These are phyloP conservation scores for Pocillopora damicornis DNA, from an alignment of 64 coral and sea anemone species.

Conservation along the genomic window DNA sequence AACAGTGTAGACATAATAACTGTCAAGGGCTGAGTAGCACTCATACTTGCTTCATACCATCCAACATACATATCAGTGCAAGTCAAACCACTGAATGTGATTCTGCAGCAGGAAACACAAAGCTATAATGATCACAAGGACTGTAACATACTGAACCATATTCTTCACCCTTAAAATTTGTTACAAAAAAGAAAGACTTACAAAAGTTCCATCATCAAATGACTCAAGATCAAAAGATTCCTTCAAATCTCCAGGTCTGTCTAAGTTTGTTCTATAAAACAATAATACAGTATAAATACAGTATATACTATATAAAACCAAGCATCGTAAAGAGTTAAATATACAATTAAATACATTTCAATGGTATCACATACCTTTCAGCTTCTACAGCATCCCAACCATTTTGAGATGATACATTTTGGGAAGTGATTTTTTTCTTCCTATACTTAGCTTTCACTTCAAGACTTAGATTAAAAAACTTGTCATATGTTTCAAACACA, in stretches of 20 bases:
- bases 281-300: neutral
- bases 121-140: neutral
- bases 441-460: constrained; percentile 55
- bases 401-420: constrained; percentile 19
- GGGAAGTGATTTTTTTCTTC: constrained; percentile 15
- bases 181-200: neutral
- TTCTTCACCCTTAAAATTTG: neutral
- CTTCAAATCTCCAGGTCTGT: constrained; percentile 72
- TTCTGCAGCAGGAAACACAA: no score
- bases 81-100: no score
- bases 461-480: constrained; percentile 43
- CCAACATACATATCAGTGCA: no score
- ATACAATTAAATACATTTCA: neutral
- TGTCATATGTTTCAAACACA: constrained; percentile 30
- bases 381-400: constrained; percentile 64
- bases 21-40: no score
- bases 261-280: constrained; percentile 43
- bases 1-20: no score
- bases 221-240: constrained; percentile 84
- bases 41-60: no score
- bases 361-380: constrained; percentile 22
- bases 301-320: no score
- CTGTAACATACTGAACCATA: neutral
- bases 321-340: neutral
- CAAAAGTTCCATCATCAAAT: constrained; percentile 13